Evolutionary conservation across 2,888 invertebrate species (phyloP), one percentile per base, ranked within the genome.

Genomic region (Timema podura): DNA sequence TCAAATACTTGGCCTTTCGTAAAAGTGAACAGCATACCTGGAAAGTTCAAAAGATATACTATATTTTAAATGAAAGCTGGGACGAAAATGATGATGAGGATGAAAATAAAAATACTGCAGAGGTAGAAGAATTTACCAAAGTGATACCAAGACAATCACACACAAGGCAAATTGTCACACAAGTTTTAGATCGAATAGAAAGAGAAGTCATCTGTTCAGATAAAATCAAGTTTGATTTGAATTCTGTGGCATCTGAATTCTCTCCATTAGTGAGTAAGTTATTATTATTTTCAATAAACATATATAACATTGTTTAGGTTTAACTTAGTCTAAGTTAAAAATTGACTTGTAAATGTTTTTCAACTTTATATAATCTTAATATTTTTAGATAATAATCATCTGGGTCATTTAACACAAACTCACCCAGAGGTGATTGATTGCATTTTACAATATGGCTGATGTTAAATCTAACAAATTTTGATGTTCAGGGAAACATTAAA

Each of bases 241-340:
- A 91, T 77, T 79, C 83, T 65, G 84, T 90, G 0, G 80, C 83
- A 74, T 84, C 87, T 5, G 85, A 85, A 67, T 89, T 91, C 79
- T 54, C 51, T 46, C 71, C 71, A 30, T 13, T 71, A 30, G 49
- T 51, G 64, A 69, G 71, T 71, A 68, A 51, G 48, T 64, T 13
- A 64, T 15, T 13, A 49, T 49, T 13, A n/a, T 49, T 13, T 49
- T 49, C n/a, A 49, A 49, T 10, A 30, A 30, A 30, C 30, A 30
- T n/a, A n/a, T n/a, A n/a, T n/a, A n/a, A n/a, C n/a, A n/a, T n/a
- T n/a, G n/a, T n/a, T n/a, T n/a, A n/a, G n/a, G n/a, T n/a, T n/a
- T n/a, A n/a, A n/a, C n/a, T n/a, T n/a, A n/a, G n/a, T n/a, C n/a
- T n/a, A n/a, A n/a, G n/a, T 30, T 30, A 30, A 30, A 30, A 30